A percentile compares a stretch with the other conserved stretches of the same genome.
Evolutionary conservation across 2,113 vertebrate genomes (phyloP).

Genomic region (Triplophysa dalaica): DNA sequence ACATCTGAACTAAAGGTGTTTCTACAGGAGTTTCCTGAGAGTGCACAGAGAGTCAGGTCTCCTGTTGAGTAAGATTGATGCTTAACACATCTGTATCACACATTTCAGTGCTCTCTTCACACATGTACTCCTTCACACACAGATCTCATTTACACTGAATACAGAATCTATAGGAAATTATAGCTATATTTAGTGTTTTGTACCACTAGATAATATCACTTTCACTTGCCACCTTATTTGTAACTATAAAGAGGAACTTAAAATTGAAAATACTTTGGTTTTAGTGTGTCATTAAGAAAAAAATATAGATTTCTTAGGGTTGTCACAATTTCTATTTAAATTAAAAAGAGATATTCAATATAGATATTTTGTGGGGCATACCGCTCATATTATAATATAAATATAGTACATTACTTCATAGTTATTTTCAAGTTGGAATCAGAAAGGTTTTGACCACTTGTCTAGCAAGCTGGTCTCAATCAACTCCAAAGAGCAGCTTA

Average conservation of each 20-base stretch:
- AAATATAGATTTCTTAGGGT: too few species aligned
- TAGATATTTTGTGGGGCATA: too few species aligned
- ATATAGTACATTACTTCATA: too few species aligned
- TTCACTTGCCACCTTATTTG: background rate
- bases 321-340: too few species aligned
- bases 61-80: conserved; percentile 20
- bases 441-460: too few species aligned
- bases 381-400: too few species aligned
- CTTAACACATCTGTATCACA: conserved; percentile 39
- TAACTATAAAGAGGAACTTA: background rate
- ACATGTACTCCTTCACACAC: conserved; percentile 34
- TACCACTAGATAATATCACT: conserved; percentile 6
- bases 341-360: too few species aligned
- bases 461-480: too few species aligned
- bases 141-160: conserved; percentile 48
- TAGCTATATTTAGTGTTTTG: conserved; percentile 28
- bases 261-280: too few species aligned
- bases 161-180: conserved; percentile 42
- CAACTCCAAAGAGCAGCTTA: too few species aligned
- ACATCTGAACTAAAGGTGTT: conserved; percentile 9
- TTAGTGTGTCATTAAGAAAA: too few species aligned
- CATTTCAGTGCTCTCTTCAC: conserved; percentile 46
- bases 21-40: conserved; percentile 28
- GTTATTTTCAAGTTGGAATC: too few species aligned
- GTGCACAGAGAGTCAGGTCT: conserved; percentile 36